Evolutionary conservation across 1,140 invertebrate genomes (phyloP), one percentile per base, ranked within the genome.

Genomic region (Mya arenaria): DNA sequence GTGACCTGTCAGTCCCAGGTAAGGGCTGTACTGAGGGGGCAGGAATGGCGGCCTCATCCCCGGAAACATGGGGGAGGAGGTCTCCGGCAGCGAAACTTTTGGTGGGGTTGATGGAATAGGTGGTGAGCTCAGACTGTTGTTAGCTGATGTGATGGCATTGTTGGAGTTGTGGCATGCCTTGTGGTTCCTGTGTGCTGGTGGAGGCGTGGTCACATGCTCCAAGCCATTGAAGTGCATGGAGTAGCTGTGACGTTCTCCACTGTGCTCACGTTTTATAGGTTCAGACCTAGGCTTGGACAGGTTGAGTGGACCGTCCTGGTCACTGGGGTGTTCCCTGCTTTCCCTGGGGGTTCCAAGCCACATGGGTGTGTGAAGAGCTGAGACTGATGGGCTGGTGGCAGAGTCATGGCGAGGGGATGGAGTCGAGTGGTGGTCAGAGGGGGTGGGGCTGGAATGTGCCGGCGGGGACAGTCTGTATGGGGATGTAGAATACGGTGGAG

Each of bases 281-380:
- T 86, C 85, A n/a, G 82, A 94, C 89, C 97, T 96, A 34, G 97
- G 97, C 93, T 98, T 98, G 83, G 95, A 96, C 6, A 98, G 95
- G 92, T 98, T 98, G 0, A 98, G 93, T 0, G 97, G 97, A 0
- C 96, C 95, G 87, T 98, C 97, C 5, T 96, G 84, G 93, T 91
- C 62, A 91, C 86, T 56, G 91, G 89, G 6, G 6, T 92, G 93
- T 48, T 74, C 72, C 93, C 94, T 55, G 93, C 93, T 52, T 63
- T 87, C 52, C 81, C 86, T 58, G 58, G 88, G 62, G 52, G 87
- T 81, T 10, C 72, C 83, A 52, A 75, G 58, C 65, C 77, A 74
- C 68, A 74, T 41, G 23, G 73, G 62, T 39, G 68, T 75, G 52
- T 63, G 73, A 17, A 19, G 44, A 6, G 39, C 17, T 25, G 55